Evolutionary conservation across 2,113 vertebrate genomes (phyloP), one percentile per base, ranked within the genome.

Genomic region (Zingel zingel): DNA sequence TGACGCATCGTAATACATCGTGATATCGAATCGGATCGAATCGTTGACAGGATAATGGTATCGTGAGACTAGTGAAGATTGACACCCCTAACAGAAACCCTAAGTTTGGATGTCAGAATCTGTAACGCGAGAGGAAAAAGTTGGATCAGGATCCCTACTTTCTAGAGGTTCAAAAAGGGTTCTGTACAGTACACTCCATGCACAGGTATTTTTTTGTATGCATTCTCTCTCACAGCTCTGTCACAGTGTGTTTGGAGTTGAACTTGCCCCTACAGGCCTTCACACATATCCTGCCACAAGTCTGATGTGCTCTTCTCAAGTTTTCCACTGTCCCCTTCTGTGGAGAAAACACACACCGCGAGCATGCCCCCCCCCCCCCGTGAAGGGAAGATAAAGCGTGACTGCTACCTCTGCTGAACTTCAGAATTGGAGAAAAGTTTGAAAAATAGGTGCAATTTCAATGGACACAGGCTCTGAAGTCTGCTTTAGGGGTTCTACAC

Each of bases 241-340:
- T 39, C 1, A 2, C n/a, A 51, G 36, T 64, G 51, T 47, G 59
- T 80, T 66, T 81, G 64, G 19, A 66, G 50, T 51, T 80, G 59
- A 75, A 83, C 82, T 69, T 71, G 27, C 27, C 65, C 74, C 77
- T 59, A 45, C 53, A 88, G 88, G 84, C 86, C 84, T 67, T 81
- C 69, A 71, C 76, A 81, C 65, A 57, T 9, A 50, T 74, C 43
- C 68, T 64, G 64, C 50, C 76, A 74, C 45, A 64, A 79, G 67
- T 71, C 27, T 58, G 54, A 51, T 72, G 58, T 69, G 61, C n/a
- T 62, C 62, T 43, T 77, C 62, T 62, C 43, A 61, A 61, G 23
- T 68, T 81, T 84, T 64, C 25, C 50, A 74, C 48, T 74, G 51
- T 63, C 72, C 72, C 68, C 21, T 45, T 66, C 61, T 73, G 43